A percentile compares a stretch with the other conserved stretches of the same genome.
phyloP scores from a whole-genome alignment of 2,888 invertebrate genomes.

The Xestia rhomboidea region DNA sequence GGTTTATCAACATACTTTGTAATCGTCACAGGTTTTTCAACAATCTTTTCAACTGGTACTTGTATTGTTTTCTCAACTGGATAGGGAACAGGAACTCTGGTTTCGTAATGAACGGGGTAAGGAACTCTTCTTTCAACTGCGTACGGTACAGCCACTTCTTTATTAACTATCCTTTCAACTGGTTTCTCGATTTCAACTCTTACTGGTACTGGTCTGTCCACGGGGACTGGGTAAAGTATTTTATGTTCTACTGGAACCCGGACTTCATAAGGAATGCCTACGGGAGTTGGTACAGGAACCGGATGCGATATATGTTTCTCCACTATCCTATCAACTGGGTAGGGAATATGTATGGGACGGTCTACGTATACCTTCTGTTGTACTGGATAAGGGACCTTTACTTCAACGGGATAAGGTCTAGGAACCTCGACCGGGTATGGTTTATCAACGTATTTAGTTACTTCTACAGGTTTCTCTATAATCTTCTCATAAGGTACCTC shows the following conservation, averaged over 20 bases:
- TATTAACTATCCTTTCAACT: conserved; percentile 79
- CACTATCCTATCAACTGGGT: conserved; percentile 88
- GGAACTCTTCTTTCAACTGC: conserved; percentile 88
- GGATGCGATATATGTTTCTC: conserved; percentile 87
- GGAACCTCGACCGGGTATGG: conserved; percentile 90
- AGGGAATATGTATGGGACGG: conserved; percentile 87
- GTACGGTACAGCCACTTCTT: conserved; percentile 86
- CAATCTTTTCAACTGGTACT: conserved; percentile 86
- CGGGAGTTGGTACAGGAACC: conserved; percentile 85
- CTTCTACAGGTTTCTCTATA: conserved; percentile 89
- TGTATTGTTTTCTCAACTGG: conserved; percentile 86
- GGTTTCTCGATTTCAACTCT: conserved; percentile 86
- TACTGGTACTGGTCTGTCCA: conserved; percentile 85
- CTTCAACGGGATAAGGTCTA: conserved; percentile 90
- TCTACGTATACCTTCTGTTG: conserved; percentile 89
- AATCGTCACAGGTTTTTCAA: conserved; percentile 90
- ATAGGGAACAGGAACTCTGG: conserved; percentile 87
- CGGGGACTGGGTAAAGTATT: conserved; percentile 80
- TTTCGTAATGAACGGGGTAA: conserved; percentile 86
- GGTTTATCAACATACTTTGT: conserved; percentile 87
- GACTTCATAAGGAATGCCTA: conserved; percentile 82
- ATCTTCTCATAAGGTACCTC: conserved; percentile 88
- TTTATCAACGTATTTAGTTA: conserved; percentile 90
- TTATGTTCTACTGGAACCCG: conserved; percentile 82
- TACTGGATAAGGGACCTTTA: conserved; percentile 87